Conservation (phyloP, 2,888 invertebrate species). For the Masnerella sp. region DNA sequence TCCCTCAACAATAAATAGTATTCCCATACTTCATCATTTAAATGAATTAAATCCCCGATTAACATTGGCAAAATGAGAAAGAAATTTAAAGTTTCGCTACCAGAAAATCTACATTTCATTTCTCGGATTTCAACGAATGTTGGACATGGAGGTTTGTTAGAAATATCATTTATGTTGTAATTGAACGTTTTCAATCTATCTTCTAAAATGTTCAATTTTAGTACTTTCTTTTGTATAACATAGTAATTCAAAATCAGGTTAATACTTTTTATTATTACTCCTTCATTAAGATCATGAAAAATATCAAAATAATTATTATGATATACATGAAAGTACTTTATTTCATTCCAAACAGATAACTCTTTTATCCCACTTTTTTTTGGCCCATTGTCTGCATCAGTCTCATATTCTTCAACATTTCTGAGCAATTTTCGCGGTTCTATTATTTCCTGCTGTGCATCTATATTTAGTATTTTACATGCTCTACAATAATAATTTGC, state of each 20-base stretch:
- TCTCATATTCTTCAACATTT: neutral
- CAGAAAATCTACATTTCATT: neutral
- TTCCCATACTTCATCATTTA: neutral
- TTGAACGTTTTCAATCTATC: neutral
- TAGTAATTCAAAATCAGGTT: slow-evolving; percentile 4
- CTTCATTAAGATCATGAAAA: slow-evolving; percentile 37
- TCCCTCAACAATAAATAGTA: no score
- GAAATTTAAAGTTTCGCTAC: neutral
- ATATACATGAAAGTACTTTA: neutral
- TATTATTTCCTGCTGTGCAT: slow-evolving; percentile 18
- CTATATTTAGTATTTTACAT: slow-evolving; percentile 44
- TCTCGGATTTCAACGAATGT: neutral
- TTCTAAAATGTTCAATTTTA: slow-evolving; percentile 12
- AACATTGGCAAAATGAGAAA: neutral
- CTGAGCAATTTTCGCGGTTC: slow-evolving; percentile 8
- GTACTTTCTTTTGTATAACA: slow-evolving; percentile 21
- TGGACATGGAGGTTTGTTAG: neutral
- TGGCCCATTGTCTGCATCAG: neutral
- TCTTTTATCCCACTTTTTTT: slow-evolving; percentile 4
- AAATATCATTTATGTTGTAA: neutral
- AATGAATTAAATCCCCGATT: neutral
- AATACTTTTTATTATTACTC: slow-evolving; percentile 22
- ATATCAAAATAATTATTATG: slow-evolving; percentile 4
- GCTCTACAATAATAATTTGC: slow-evolving; percentile 53
- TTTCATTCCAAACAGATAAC: neutral